Conservation (phyloP, 2,113 vertebrate genomes). For the Strix uralensis region DNA sequence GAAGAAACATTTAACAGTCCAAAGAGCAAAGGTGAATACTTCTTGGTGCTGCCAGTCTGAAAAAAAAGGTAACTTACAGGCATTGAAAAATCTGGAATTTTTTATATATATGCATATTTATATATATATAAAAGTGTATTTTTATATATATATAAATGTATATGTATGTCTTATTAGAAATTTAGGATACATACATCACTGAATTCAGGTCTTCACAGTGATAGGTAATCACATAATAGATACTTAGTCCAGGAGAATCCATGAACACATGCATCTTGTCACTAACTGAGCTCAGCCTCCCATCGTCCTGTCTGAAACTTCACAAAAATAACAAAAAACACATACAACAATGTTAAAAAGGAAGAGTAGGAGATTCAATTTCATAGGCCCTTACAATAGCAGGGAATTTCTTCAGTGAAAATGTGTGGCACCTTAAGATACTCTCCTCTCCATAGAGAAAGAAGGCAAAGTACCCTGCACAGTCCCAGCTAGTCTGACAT, state of each 20-base stretch:
- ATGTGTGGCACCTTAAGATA: neutral
- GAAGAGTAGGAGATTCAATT: neutral
- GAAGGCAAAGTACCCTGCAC: neutral
- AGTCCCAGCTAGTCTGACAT: neutral
- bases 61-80: neutral
- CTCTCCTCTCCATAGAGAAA: neutral
- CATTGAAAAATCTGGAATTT: neutral
- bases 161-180: neutral
- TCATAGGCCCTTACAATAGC: neutral
- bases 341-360: neutral
- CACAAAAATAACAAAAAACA: neutral
- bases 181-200: neutral
- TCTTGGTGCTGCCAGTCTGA: neutral
- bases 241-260: neutral
- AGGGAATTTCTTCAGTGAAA: neutral
- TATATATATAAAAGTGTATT: neutral
- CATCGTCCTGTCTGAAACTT: neutral
- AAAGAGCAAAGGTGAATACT: neutral
- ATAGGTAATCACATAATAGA: neutral
- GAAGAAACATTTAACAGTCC: neutral
- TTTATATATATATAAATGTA: neutral
- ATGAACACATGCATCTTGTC: neutral
- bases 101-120: neutral
- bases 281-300: neutral
- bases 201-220: neutral